Evolutionary conservation across 2,797 vertebrate genomes (phyloP).

Genomic region (Erithacus rubecula): DNA sequence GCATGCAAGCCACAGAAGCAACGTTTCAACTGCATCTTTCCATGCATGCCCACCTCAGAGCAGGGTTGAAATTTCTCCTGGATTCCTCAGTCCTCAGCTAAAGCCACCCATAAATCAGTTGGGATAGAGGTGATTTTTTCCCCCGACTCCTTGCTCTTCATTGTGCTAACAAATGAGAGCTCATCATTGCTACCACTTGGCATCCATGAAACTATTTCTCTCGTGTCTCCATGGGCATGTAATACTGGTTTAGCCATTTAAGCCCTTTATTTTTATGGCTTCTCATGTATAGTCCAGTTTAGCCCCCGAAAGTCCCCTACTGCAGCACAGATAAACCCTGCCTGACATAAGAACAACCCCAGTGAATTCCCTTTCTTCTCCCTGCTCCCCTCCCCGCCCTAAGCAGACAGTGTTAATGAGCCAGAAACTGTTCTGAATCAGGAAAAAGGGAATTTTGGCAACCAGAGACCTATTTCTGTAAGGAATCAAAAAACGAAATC

Average conservation of each 20-base stretch:
- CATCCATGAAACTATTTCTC: background rate
- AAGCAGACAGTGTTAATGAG: background rate
- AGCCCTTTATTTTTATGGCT: background rate
- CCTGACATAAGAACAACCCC: background rate
- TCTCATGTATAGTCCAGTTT: background rate
- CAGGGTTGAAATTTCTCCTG: background rate
- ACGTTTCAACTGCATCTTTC: background rate
- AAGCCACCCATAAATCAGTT: background rate
- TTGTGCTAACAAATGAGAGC: background rate
- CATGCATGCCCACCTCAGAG: background rate
- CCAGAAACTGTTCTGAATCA: background rate
- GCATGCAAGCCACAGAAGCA: background rate
- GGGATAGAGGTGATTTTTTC: background rate
- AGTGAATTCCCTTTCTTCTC: background rate
- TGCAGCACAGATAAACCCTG: background rate
- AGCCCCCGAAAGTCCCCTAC: background rate
- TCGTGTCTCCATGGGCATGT: background rate
- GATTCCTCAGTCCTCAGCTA: background rate
- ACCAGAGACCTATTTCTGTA: background rate
- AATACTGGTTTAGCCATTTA: background rate
- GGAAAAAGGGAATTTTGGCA: conserved; percentile 26
- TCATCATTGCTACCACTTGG: background rate
- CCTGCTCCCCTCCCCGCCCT: background rate
- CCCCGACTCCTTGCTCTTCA: background rate
- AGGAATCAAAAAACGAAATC: background rate